Conservation (phyloP, 2,113 vertebrate species). For the Gopherus flavomarginatus region DNA sequence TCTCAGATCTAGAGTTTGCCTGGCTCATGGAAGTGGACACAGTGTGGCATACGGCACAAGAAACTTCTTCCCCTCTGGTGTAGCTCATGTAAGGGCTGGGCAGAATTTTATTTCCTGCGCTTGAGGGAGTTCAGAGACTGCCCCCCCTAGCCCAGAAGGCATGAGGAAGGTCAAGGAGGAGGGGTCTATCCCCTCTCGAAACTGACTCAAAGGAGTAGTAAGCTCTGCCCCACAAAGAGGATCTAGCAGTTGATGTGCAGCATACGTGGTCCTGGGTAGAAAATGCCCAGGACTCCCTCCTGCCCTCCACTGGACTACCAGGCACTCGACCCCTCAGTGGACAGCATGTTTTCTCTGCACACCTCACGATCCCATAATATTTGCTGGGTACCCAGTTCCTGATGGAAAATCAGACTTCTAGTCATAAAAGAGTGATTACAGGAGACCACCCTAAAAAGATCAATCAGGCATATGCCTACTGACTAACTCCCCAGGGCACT, state of each 20-base stretch:
- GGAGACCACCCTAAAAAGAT: neutral
- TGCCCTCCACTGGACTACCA: neutral
- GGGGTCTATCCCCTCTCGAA: neutral
- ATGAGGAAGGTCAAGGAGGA: neutral
- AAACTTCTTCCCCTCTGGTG: neutral
- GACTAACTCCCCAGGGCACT: slow-evolving; percentile 7
- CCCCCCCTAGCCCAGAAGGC: neutral
- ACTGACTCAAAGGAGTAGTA: neutral
- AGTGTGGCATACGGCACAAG: neutral
- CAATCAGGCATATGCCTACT: neutral
- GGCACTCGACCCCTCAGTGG: neutral
- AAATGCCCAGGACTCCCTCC: neutral
- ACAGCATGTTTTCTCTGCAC: fast-evolving
- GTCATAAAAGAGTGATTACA: fast-evolving
- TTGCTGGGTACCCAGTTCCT: neutral
- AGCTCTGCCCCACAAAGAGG: neutral
- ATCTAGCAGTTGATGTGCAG: neutral
- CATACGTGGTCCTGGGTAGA: neutral
- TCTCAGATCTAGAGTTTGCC: neutral
- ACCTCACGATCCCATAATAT: neutral
- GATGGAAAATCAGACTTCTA: neutral
- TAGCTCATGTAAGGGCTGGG: neutral
- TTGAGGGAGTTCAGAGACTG: neutral
- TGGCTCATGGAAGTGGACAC: neutral
- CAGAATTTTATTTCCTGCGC: neutral